These are phyloP conservation scores for Globia sparganii DNA, from an alignment of 2,888 invertebrate species.

Conservation along the genomic window DNA sequence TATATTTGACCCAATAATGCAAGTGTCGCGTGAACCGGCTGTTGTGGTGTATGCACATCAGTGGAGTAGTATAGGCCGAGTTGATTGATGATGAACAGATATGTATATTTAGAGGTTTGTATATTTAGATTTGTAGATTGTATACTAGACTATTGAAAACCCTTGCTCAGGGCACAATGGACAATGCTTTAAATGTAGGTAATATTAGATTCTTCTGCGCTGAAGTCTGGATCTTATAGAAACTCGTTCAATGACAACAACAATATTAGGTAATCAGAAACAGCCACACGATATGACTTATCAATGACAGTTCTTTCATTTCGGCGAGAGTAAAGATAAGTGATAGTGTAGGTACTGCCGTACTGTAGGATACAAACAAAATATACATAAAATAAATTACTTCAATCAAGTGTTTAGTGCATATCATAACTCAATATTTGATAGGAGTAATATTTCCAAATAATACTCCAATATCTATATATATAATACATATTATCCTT, in stretches of 20 bases:
- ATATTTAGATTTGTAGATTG: background rate
- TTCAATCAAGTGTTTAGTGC: constrained; percentile 9
- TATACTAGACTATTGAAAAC: background rate
- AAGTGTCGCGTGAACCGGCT: too few species aligned
- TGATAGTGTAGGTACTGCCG: too few species aligned
- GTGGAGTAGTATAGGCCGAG: background rate
- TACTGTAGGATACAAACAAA: constrained; percentile 3
- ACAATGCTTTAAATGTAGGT: background rate
- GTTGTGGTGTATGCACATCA: background rate
- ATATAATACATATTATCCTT: too few species aligned
- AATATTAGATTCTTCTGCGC: background rate
- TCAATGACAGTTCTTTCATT: constrained; percentile 28
- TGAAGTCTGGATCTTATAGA: background rate
- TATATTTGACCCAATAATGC: too few species aligned
- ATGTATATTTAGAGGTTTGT: background rate
- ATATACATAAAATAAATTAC: constrained; percentile 12
- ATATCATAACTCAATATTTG: background rate
- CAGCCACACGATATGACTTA: constrained; percentile 15
- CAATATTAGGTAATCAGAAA: constrained; percentile 33
- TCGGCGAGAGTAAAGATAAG: constrained; percentile 10
- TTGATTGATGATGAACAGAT: background rate
- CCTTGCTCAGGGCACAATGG: background rate
- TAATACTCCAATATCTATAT: too few species aligned
- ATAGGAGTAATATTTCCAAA: background rate
- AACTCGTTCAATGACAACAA: constrained; percentile 11